These are phyloP conservation scores for Trichopria drosophilae DNA, from an alignment of 2,888 invertebrate species.

Conservation along the genomic window DNA sequence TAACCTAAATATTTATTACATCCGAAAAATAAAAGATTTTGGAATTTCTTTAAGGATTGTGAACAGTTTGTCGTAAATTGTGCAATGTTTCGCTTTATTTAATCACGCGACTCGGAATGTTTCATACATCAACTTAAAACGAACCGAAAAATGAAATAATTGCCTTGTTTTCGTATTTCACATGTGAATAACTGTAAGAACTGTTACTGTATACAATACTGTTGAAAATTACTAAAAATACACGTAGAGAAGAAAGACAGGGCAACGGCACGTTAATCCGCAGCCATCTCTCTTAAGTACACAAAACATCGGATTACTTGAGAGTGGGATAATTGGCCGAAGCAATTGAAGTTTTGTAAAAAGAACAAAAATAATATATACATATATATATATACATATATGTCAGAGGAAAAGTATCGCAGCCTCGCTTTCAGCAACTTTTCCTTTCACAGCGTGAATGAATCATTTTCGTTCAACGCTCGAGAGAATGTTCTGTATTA, in stretches of 20 bases:
- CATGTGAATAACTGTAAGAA: constrained; percentile 34
- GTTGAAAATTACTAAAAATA: constrained; percentile 40
- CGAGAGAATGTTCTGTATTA: too few species aligned
- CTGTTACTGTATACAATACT: constrained; percentile 39
- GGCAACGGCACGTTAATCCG: too few species aligned
- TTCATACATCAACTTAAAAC: neutral
- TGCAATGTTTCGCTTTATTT: constrained; percentile 28
- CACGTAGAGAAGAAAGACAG: constrained; percentile 22
- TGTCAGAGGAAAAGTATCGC: too few species aligned
- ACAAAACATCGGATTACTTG: too few species aligned
- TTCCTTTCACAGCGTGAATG: too few species aligned
- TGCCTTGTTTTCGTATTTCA: constrained; percentile 35
- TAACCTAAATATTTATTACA: neutral
- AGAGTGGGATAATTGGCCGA: too few species aligned
- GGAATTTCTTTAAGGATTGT: neutral
- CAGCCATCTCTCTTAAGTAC: too few species aligned
- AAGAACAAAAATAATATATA: too few species aligned
- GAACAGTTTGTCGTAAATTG: neutral
- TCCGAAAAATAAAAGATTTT: neutral
- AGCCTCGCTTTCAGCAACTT: too few species aligned
- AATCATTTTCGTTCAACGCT: too few species aligned
- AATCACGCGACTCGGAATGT: neutral
- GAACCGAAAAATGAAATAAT: constrained; percentile 21
- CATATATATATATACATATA: too few species aligned
- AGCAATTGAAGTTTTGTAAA: too few species aligned